Evolutionary conservation across 2,888 invertebrate species (phyloP), one percentile per base, ranked within the genome.

Genomic region (Drosophila hawaiiensis): DNA sequence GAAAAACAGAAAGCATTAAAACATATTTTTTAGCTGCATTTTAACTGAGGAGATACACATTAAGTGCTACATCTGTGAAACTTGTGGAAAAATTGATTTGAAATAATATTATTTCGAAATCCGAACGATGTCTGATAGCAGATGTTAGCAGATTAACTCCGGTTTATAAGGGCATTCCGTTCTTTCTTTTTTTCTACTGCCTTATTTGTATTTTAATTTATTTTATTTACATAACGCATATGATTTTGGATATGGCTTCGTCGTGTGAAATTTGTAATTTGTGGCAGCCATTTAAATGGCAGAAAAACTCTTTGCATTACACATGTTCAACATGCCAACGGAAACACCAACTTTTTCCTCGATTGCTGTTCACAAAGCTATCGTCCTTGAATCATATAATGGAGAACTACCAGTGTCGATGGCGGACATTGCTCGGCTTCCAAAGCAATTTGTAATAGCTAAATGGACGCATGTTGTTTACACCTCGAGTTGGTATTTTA

Each of bases 241-340:
- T 33, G 43, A 19, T 12, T 31, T 62, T 68, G 61, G 9, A 41
- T 52, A n/a, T 29, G 75, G 75, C 65, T 73, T 80, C 80, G 50
- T 56, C 50, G 74, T 78, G 63, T 73, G 61, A 62, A 65, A 64
- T 83, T 81, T 76, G 61, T 71, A 76, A 81, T 83, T 83, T 66
- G 59, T 52, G 22, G 65, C 68, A 83, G 58, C 74, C 80, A 66
- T 68, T 63, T 60, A 73, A 82, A 66, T 60, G 47, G 2, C 33
- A 29, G 7, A 31, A 59, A 64, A 62, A 64, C 54, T 67, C 63
- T 47, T 49, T 67, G 37, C 37, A 56, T n/a, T 12, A 31, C 52
- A 39, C 35, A 60, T 50, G 37, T 35, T 61, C 35, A 9, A n/a
- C 10, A 3, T n/a, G 47, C 29, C 41, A 37, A 39, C 29, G 31